These are phyloP conservation scores for Harpalus rubripes DNA, from an alignment of 2,888 invertebrate species.

Conservation along the genomic window DNA sequence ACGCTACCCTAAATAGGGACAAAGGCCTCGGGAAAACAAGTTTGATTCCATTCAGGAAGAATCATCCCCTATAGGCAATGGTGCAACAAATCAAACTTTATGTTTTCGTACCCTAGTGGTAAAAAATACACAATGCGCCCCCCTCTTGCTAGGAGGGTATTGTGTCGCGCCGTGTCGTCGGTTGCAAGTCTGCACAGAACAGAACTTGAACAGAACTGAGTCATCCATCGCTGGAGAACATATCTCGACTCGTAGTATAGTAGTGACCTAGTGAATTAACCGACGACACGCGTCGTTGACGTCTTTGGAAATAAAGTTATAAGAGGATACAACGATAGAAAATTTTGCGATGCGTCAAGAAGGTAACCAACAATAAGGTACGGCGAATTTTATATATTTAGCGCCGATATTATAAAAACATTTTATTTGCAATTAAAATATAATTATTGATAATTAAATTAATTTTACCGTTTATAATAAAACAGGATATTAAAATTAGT, in stretches of 20 bases:
- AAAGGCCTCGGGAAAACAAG: slow-evolving; percentile 38
- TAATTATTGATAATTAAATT: no score
- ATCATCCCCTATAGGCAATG: slow-evolving; percentile 52
- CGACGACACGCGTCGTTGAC: no score
- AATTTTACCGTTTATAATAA: no score
- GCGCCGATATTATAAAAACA: no score
- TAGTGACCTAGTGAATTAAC: neutral
- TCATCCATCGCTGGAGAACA: neutral
- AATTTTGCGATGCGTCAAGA: no score
- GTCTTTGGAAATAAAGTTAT: no score
- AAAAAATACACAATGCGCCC: slow-evolving; percentile 72
- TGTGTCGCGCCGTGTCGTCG: slow-evolving; percentile 13
- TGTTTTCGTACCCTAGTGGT: slow-evolving; percentile 69
- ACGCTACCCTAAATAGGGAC: slow-evolving; percentile 46
- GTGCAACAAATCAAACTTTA: slow-evolving; percentile 47
- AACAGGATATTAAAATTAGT: no score
- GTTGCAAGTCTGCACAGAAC: slow-evolving; percentile 33
- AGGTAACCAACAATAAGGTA: no score
- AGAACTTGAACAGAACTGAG: slow-evolving; percentile 1
- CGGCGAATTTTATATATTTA: no score
- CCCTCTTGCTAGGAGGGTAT: slow-evolving; percentile 67
- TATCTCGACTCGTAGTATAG: neutral
- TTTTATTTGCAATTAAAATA: no score
- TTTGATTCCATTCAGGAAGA: slow-evolving; percentile 29
- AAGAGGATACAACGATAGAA: no score